Evolutionary conservation across 2,888 invertebrate species (phyloP).

Genomic region (Bugula neritina): DNA sequence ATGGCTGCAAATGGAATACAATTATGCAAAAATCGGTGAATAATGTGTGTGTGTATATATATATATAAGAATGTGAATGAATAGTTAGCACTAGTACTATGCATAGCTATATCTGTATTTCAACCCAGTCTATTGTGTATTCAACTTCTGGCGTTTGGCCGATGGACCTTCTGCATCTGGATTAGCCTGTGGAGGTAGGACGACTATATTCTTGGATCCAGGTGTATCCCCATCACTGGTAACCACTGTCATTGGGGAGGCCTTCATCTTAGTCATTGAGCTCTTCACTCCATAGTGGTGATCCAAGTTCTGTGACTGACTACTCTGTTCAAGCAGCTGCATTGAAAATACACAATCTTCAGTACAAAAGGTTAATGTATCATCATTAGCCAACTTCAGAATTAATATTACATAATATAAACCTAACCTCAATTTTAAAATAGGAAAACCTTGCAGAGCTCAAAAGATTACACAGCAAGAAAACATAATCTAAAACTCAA

Average conservation of each 20-base stretch:
- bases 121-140: neutral
- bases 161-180: neutral
- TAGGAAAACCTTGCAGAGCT: too few species aligned
- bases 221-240: conserved; percentile 15
- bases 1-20: neutral
- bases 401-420: too few species aligned
- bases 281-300: conserved; percentile 17
- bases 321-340: neutral
- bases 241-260: conserved; percentile 4
- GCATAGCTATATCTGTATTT: neutral
- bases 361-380: too few species aligned
- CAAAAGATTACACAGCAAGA: too few species aligned
- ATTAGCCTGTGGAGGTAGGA: neutral
- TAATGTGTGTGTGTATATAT: neutral
- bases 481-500: too few species aligned
- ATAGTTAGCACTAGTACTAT: neutral
- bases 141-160: too few species aligned
- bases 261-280: neutral
- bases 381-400: too few species aligned
- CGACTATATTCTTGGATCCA: conserved; percentile 15
- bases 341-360: neutral
- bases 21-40: neutral
- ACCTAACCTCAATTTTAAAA: too few species aligned
- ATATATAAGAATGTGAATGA: neutral
- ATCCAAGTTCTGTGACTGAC: conserved; percentile 9